phyloP scores from a whole-genome alignment of 2,888 invertebrate genomes.

The Electrophaes corylata region DNA sequence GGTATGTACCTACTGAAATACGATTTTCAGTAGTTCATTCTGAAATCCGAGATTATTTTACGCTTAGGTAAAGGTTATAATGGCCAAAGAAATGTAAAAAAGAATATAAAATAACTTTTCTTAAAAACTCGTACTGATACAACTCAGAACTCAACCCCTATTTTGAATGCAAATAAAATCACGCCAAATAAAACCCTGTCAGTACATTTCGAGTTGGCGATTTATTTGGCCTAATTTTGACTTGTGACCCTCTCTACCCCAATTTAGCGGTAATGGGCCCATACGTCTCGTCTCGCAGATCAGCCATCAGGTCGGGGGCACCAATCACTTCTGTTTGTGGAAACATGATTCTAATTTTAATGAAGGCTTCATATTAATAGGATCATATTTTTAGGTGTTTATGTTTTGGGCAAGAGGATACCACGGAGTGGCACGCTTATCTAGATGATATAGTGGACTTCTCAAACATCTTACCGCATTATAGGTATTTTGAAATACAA shows the following conservation, averaged over 20 bases:
- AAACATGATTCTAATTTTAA: constrained; percentile 28
- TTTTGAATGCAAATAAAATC: constrained; percentile 16
- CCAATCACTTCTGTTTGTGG: constrained; percentile 26
- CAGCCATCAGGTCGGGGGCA: constrained; percentile 22
- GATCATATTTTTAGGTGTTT: background rate
- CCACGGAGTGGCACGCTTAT: too few relatives aligned
- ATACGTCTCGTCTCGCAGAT: constrained; percentile 39
- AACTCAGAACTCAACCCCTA: background rate
- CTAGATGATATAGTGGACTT: too few relatives aligned
- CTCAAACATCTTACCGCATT: too few relatives aligned
- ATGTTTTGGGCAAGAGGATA: background rate
- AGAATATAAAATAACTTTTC: background rate
- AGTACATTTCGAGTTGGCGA: constrained; percentile 14
- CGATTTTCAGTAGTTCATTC: too few relatives aligned
- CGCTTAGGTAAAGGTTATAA: too few relatives aligned
- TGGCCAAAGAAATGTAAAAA: background rate
- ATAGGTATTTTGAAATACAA: too few relatives aligned
- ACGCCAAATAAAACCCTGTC: constrained; percentile 17
- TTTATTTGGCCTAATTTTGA: constrained; percentile 32
- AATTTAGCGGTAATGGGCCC: constrained; percentile 36
- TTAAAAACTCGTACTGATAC: background rate
- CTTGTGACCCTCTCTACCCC: constrained; percentile 25
- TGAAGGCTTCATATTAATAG: constrained; percentile 14
- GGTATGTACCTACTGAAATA: too few relatives aligned
- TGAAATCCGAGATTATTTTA: too few relatives aligned